Evolutionary conservation across 64 coral and sea anemone genomes (phyloP), one percentile per base, ranked within the genome.

Genomic region (Hydrozoanthus tunicans): DNA sequence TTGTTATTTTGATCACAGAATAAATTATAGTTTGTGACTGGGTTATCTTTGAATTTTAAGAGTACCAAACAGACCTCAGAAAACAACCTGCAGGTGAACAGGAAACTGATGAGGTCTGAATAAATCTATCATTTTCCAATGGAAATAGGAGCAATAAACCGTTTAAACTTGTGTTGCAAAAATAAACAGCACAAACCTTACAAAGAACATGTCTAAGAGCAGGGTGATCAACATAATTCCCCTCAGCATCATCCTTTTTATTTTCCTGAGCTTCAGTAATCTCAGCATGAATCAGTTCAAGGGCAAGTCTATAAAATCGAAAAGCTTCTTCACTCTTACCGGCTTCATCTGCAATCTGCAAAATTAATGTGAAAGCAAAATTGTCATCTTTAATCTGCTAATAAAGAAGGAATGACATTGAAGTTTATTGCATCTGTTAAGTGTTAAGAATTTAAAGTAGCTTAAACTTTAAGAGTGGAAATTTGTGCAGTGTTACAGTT

Each of bases 141-240:
- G 32, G 32, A 43, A 71, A 25, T 71, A 71, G 68, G 5, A 25
- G 24, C 51, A 52, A 51, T 26, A 9, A 6, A 77, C 26, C n/a
- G 53, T 26, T 8, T 59, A 59, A 20, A 57, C 13, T 51, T 43
- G 32, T 43, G 32, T 2, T 43, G 32, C 32, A 43, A 43, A 43
- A 43, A 81, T 32, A 61, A 60, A 59, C 23, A 9, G 5, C 52
- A 73, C 70, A 53, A 43, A 74, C 84, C 84, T 88, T 88, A 51
- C 84, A 73, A 75, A 88, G 84, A 88, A 88, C 84, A 88, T 88
- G 58, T 60, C 25, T 53, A 74, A 88, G 84, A 20, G 84, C 84
- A 15, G 68, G 68, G 12, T 88, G 84, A 88, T 75, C 56, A 5
- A 27, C 11, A 15, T 23, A 8, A 27, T 26, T 75, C 6, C 84